Conservation (phyloP, 1,140 invertebrate genomes). For the Piezodorus guildinii region DNA sequence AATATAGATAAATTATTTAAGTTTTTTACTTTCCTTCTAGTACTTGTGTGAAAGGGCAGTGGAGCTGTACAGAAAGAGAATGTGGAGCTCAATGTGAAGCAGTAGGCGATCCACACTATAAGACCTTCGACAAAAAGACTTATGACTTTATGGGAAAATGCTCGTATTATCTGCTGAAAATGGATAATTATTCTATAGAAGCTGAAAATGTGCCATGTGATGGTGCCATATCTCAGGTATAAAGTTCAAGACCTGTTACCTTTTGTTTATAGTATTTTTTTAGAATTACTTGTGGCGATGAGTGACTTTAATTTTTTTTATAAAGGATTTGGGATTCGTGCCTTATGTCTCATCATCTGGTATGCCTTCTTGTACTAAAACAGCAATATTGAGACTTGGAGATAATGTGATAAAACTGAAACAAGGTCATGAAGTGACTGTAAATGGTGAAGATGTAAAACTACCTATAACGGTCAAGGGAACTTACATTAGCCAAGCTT, state of each 20-base stretch:
- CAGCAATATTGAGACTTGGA: conserved; percentile 48
- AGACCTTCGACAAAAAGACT: conserved; percentile 72
- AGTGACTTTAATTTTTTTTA: conserved; percentile 20
- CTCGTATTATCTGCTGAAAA: conserved; percentile 64
- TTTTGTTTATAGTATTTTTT: no score
- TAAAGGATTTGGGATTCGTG: conserved; percentile 50
- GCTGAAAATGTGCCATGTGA: conserved; percentile 72
- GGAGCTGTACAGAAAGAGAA: conserved; percentile 61
- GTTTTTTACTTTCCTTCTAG: no score
- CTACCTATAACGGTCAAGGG: conserved; percentile 46
- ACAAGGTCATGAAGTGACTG: conserved; percentile 51
- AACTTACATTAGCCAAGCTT: conserved; percentile 48
- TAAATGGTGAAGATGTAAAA: conserved; percentile 57
- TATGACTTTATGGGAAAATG: conserved; percentile 86
- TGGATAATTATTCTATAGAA: conserved; percentile 54
- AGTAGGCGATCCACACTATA: conserved; percentile 80
- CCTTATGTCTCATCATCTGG: conserved; percentile 28
- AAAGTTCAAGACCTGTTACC: background rate
- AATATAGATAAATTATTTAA: no score
- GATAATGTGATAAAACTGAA: conserved; percentile 49
- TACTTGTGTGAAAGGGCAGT: conserved; percentile 56
- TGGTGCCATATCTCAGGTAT: conserved; percentile 58
- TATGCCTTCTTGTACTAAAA: conserved; percentile 69
- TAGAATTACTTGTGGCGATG: no score
- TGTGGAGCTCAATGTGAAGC: conserved; percentile 66